Conservation (phyloP, 1,140 invertebrate genomes). For the Drosophila neocordata region DNA sequence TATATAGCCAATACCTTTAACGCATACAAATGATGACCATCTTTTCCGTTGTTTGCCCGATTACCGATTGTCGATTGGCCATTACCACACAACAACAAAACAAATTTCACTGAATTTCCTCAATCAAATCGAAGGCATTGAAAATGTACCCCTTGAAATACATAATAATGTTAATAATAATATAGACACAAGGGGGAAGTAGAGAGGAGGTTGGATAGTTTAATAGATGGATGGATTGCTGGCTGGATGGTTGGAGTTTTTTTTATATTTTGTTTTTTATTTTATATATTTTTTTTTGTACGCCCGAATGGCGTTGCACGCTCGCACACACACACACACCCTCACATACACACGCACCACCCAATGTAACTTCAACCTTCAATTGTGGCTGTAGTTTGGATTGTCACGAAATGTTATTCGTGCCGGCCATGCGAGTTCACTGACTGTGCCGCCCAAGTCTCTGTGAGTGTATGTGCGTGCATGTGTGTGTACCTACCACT, state of each 20-base stretch:
- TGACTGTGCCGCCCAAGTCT: constrained; percentile 68
- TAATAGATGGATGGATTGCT: constrained; percentile 30
- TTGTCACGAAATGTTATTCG: constrained; percentile 80
- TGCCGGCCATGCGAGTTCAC: constrained; percentile 79
- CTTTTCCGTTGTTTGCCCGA: constrained; percentile 5
- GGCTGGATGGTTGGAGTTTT: constrained; percentile 44
- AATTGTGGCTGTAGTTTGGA: constrained; percentile 62
- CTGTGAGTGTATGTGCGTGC: constrained; percentile 18
- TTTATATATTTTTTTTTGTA: constrained; percentile 59
- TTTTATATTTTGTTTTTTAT: constrained; percentile 12
- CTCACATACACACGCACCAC: constrained; percentile 36
- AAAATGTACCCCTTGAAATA: constrained; percentile 51
- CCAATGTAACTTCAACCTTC: constrained; percentile 78
- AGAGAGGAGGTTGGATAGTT: constrained; percentile 14
- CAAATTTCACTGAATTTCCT: constrained; percentile 80
- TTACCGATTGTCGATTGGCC: constrained; percentile 44
- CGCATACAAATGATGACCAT: constrained; percentile 48
- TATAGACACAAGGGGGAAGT: constrained; percentile 14
- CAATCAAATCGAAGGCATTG: constrained; percentile 78
- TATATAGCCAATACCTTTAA: not conserved
- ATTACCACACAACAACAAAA: constrained; percentile 27
- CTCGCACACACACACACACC: constrained; percentile 51
- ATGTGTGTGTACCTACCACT: constrained; percentile 6
- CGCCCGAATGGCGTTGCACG: constrained; percentile 78
- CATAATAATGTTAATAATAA: constrained; percentile 63